Base-by-base conservation (phyloP, 1,140 invertebrate genomes). In the Penaeus indicus region DNA sequence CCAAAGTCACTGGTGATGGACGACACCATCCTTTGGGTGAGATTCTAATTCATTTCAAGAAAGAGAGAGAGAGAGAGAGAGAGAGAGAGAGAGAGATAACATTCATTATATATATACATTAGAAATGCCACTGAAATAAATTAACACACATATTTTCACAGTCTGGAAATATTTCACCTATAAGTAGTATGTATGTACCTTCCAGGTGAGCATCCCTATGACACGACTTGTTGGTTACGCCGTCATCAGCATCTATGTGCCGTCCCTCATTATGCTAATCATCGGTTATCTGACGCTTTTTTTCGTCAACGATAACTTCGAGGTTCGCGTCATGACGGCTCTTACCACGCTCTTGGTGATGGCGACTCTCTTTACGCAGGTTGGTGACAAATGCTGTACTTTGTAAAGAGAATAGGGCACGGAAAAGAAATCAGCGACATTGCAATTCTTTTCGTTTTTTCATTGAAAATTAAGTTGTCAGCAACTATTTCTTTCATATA, bases 281-380 rank as follows among this genome's bases (percentile, higher is more conserved):
- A 80, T 86, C 16, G 32, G 85, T 22, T 86, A 86, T 47, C 77
- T 86, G 18, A 86, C 77, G 19, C 77, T 86, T 19, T 86, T 79
- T 62, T 86, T 86, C 85, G 3, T 32, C 25, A 63, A 27, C 38
- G 77, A 86, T 22, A 86, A 80, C 77, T 86, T 86, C 62, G 85
- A 86, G 25, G 85, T 78, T 21, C 72, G 85, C 19, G 61, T 86
- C 77, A 86, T 86, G 85, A 86, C 85, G 32, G 47, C 85, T 1
- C 75, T 86, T 27, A 86, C 85, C 27, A 64, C 85, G 60, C 85
- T 86, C 10, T 78, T 86, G 27, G 85, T 86, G 27, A 80, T 86
- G 85, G 85, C 85, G 21, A 86, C 85, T 10, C 77, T 86, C 32
- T 86, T 86, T 32, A 64, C 85, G 7, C 85, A 86, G 77, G 85